Conservation (phyloP, 2,888 invertebrate genomes). For the Papilio elwesi region DNA sequence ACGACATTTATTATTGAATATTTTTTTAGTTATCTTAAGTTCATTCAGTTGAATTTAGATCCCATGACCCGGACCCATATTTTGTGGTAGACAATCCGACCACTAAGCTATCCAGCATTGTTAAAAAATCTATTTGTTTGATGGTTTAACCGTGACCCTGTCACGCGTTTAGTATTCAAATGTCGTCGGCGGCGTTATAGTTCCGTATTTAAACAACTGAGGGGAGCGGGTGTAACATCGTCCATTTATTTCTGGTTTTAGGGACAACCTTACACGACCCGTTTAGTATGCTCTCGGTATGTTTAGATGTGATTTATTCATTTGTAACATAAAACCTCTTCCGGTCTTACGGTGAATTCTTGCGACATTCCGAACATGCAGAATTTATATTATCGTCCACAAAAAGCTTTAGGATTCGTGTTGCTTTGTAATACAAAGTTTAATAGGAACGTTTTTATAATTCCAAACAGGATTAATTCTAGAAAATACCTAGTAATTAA, state of each 20-base stretch:
- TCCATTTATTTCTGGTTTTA: constrained; percentile 38
- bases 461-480: no score
- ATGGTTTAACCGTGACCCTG: constrained; percentile 57
- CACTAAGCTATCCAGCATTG: constrained; percentile 3
- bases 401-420: no score
- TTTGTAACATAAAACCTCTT: constrained; percentile 24
- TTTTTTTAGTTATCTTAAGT: no score
- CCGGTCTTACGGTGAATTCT: constrained; percentile 15
- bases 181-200: constrained; percentile 59
- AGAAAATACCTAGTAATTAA: no score
- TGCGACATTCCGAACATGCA: neutral
- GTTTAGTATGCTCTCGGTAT: constrained; percentile 31
- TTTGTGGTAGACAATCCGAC: neutral
- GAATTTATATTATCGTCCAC: neutral
- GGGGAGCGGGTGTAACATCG: constrained; percentile 33
- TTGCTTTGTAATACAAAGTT: no score
- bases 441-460: no score
- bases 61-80: neutral
- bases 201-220: constrained; percentile 40
- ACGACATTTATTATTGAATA: no score
- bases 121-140: constrained; percentile 42
- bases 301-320: constrained; percentile 27
- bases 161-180: constrained; percentile 62
- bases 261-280: constrained; percentile 34
- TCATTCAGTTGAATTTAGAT: neutral